Percentiles rank a stretch among this genome's conserved stretches.
These are phyloP conservation scores for human (Homo sapiens) DNA, from an alignment of 2,113 vertebrate genomes.

Conservation along the genomic window DNA sequence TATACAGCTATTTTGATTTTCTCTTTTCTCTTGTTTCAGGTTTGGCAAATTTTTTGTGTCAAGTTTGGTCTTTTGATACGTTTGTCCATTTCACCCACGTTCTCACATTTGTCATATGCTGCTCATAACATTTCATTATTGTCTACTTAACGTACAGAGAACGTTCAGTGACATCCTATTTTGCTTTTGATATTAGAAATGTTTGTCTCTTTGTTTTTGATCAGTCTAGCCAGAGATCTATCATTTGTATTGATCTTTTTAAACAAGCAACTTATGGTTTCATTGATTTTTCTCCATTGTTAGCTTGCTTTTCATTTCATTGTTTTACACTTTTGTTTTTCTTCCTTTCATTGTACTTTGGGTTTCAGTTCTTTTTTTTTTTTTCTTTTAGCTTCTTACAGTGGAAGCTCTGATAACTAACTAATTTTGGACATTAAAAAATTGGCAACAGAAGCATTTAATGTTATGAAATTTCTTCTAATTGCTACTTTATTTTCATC, in stretches of 20 bases:
- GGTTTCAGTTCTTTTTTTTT: neutral
- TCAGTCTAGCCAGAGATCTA: neutral
- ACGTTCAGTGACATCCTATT: neutral
- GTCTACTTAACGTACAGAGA: neutral
- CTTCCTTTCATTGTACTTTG: neutral
- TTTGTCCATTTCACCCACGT: neutral
- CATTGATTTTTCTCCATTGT: constrained; percentile 3
- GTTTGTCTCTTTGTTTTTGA: neutral
- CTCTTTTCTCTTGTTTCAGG: neutral
- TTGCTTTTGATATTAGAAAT: neutral
- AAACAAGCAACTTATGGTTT: neutral
- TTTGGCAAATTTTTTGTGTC: neutral
- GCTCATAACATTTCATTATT: neutral
- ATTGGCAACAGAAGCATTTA: neutral
- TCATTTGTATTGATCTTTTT: constrained; percentile 1
- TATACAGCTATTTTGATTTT: neutral
- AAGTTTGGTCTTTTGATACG: neutral
- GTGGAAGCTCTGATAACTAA: neutral
- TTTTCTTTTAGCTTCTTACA: neutral
- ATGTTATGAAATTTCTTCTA: neutral
- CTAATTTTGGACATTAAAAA: neutral
- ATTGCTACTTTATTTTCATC: neutral
- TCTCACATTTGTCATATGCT: neutral
- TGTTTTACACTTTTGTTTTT: constrained; percentile 28
- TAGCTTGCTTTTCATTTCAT: constrained; percentile 38